Conservation (phyloP, 2,888 invertebrate species). For the Leucophenga maculata region DNA sequence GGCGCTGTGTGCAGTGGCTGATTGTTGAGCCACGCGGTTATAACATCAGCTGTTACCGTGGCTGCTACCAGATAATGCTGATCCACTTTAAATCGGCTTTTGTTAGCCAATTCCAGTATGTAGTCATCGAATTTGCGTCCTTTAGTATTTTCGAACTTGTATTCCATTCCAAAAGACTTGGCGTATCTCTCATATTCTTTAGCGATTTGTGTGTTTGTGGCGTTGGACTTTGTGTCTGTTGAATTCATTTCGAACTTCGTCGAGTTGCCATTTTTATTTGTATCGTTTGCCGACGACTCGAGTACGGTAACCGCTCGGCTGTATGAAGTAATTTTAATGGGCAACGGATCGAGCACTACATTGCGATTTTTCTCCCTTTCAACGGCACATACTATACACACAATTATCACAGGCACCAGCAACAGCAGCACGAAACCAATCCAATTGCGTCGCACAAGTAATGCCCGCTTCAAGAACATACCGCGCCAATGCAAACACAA, state of each 20-base stretch:
- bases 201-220: not conserved
- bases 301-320: not conserved
- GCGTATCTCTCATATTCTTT: constrained; percentile 27
- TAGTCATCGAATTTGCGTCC: constrained; percentile 7
- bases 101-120: not conserved
- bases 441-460: constrained; percentile 78
- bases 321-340: constrained; percentile 68
- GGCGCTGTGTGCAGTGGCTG: constrained; percentile 23
- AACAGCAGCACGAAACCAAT: constrained; percentile 70
- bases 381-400: not conserved
- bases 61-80: constrained; percentile 34
- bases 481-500: constrained; percentile 74
- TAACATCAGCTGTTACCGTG: not conserved
- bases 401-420: not conserved
- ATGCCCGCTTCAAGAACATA: constrained; percentile 77
- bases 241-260: constrained; percentile 5
- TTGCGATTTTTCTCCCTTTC: not conserved
- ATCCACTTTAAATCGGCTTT: not conserved
- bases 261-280: not conserved
- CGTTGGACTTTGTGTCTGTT: not conserved
- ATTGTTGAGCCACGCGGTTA: constrained; percentile 47
- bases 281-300: not conserved
- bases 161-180: constrained; percentile 21
- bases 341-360: not conserved
- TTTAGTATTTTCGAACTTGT: not conserved